Percentiles rank a stretch among this genome's conserved stretches.
Evolutionary conservation across 2,113 vertebrate genomes (phyloP).

Genomic region (Gallinago media): DNA sequence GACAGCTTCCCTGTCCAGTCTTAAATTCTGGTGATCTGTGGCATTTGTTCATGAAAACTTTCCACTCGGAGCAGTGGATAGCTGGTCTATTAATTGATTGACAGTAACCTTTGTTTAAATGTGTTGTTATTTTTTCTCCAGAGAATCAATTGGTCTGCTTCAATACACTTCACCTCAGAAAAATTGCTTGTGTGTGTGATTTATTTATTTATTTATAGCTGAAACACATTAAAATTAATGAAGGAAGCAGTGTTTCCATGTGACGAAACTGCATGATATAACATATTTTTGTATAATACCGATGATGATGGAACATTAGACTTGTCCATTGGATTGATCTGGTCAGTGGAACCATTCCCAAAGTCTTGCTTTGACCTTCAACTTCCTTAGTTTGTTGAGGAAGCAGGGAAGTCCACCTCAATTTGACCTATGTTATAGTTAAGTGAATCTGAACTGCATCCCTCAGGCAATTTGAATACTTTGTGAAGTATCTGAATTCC

Average conservation of each 20-base stretch:
- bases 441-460: background rate
- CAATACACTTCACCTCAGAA: fast-evolving
- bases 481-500: background rate
- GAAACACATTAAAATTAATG: background rate
- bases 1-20: background rate
- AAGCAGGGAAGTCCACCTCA: background rate
- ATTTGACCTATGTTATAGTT: background rate
- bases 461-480: background rate
- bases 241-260: background rate
- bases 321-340: background rate
- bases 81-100: background rate
- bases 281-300: background rate
- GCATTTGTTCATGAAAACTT: background rate
- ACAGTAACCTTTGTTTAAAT: background rate
- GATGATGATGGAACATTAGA: background rate
- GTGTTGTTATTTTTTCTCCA: background rate
- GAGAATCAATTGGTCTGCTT: background rate
- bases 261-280: background rate
- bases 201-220: background rate
- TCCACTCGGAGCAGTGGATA: background rate
- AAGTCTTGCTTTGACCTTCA: background rate
- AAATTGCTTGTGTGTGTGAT: background rate
- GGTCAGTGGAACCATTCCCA: background rate
- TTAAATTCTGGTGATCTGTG: background rate
- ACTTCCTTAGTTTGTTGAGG: background rate